Evolutionary conservation across 2,797 vertebrate species (phyloP).

Genomic region (Prunella strophiata): DNA sequence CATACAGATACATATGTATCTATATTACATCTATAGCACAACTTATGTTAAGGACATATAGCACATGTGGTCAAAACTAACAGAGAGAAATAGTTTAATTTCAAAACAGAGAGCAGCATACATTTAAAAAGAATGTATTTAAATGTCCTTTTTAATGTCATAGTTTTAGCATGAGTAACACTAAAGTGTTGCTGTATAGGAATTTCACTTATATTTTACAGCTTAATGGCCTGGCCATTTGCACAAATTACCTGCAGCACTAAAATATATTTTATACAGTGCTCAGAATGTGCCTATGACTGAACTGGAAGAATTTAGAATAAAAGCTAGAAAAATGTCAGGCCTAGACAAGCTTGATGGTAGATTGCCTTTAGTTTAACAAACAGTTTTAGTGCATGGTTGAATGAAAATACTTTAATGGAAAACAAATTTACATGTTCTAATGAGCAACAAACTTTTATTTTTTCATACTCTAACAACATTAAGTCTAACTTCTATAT

Average conservation of each 20-base stretch:
- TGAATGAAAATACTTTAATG: not conserved
- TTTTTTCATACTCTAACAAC: not conserved
- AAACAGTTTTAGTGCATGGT: not conserved
- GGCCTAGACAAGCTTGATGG: not conserved
- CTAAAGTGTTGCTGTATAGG: not conserved
- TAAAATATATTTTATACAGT: not conserved
- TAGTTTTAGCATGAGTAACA: not conserved
- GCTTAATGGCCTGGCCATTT: not conserved
- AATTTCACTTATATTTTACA: not conserved
- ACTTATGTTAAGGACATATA: not conserved
- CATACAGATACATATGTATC: not conserved
- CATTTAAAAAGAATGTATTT: not conserved
- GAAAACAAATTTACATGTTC: not conserved
- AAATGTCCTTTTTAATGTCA: not conserved
- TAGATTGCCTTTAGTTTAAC: not conserved
- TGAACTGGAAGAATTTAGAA: not conserved
- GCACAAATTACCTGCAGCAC: not conserved
- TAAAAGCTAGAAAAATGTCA: not conserved
- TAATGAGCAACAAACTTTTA: not conserved
- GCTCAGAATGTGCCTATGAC: not conserved
- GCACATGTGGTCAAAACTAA: not conserved
- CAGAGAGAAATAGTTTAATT: not conserved
- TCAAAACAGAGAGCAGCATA: not conserved
- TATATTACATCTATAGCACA: not conserved
- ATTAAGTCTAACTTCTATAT: not conserved